Percentiles rank a stretch among this genome's conserved stretches.
These are phyloP conservation scores for Pelobates cultripes DNA, from an alignment of 2,797 vertebrate genomes.

Conservation along the genomic window DNA sequence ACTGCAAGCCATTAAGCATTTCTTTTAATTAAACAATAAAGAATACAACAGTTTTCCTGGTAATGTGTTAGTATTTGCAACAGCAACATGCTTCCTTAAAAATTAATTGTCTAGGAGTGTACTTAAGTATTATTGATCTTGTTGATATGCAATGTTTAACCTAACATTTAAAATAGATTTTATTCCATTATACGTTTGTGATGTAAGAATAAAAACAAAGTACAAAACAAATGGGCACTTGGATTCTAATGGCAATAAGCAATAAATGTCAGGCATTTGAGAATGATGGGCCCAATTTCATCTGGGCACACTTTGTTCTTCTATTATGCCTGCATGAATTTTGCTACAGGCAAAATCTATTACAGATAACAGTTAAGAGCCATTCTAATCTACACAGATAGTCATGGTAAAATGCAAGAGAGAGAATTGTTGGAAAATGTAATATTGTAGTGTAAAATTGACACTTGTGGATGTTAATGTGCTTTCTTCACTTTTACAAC, in stretches of 20 bases:
- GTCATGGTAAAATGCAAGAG: slow-evolving; percentile 72
- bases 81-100: slow-evolving; percentile 77
- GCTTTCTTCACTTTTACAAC: slow-evolving; percentile 51
- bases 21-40: slow-evolving; percentile 85
- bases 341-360: slow-evolving; percentile 84
- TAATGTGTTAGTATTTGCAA: slow-evolving; percentile 74
- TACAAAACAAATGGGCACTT: slow-evolving; percentile 85
- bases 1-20: slow-evolving; percentile 68
- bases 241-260: slow-evolving; percentile 85
- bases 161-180: slow-evolving; percentile 77
- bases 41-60: slow-evolving; percentile 69
- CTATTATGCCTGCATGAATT: slow-evolving; percentile 82
- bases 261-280: slow-evolving; percentile 83
- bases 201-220: slow-evolving; percentile 81
- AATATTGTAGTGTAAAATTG: slow-evolving; percentile 72
- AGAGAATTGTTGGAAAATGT: slow-evolving; percentile 73
- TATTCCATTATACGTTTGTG: slow-evolving; percentile 77
- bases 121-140: slow-evolving; percentile 80
- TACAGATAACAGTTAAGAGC: slow-evolving; percentile 83
- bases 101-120: slow-evolving; percentile 79
- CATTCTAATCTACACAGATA: slow-evolving; percentile 82
- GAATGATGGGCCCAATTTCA: slow-evolving; percentile 85
- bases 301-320: slow-evolving; percentile 82
- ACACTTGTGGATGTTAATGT: slow-evolving; percentile 70
- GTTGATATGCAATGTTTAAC: slow-evolving; percentile 79